Base-by-base conservation (phyloP, 2,888 invertebrate species). In the Hydropsyche betteni region DNA sequence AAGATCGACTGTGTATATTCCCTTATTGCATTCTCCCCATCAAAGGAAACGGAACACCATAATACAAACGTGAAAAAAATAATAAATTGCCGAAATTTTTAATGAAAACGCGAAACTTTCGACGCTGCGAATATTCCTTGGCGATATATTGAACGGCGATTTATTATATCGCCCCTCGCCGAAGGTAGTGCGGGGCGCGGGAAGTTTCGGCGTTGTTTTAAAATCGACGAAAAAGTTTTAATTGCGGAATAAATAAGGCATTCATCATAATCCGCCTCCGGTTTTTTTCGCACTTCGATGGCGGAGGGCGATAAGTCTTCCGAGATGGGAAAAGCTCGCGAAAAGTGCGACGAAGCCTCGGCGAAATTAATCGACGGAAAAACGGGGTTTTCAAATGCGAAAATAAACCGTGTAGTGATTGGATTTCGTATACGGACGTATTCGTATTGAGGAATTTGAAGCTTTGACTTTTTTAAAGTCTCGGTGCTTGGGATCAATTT, bases 221-320 rank as follows among this genome's bases (percentile, higher is more conserved):
- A 58, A 58, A 58, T 58, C 58, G 58, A 1, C 12, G 64, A 64
- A 64, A 34, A 64, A 64, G 64, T 64, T 64, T 64, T 64, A 64
- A 64, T 64, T 64, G 64, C 64, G 34, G 64, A 8, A 64, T 64
- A 64, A 64, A 64, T 64, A 64, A 64, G 34, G 64, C 64, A 36
- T 64, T 64, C 34, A 64, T 64, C 36, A 64, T 64, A 64, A 64
- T 64, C 64, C 36, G 64, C 64, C n/a, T 14, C 16, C 5, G 5
- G 5, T 6, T 51, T 55, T 55, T 16, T 58, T 24, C 14, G 58
- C 58, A 14, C 16, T 24, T 24, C 58, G 58, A 58, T 24, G 16
- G 16, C 16, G 24, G 10, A 58, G 14, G 8, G 8, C 14, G 24
- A 8, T 16, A 58, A 58, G 24, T 16, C 58, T 6, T 3, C 4